phyloP scores from a whole-genome alignment of 2,888 invertebrate genomes.

The Patella caerulea region DNA sequence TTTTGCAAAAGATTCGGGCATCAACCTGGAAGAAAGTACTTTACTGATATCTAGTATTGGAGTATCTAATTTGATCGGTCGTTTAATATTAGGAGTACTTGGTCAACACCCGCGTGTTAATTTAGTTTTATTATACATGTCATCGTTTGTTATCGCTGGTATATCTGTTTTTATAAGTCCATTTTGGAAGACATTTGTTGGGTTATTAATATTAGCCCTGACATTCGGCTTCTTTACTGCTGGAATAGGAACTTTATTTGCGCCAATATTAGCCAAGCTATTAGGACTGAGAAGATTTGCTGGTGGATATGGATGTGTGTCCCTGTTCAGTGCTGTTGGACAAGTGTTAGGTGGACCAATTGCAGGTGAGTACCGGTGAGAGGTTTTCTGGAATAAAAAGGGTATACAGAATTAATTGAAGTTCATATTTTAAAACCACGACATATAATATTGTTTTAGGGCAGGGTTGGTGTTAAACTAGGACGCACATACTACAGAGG shows the following conservation, averaged over 20 bases:
- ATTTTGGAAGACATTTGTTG: constrained; percentile 31
- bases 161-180: constrained; percentile 40
- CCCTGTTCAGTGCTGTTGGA: constrained; percentile 49
- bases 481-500: too few relatives aligned
- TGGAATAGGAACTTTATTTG: constrained; percentile 46
- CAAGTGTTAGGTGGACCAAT: constrained; percentile 50
- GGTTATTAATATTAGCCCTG: constrained; percentile 37
- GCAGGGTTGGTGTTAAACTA: neutral
- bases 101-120: constrained; percentile 36
- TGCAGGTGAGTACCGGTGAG: constrained; percentile 40
- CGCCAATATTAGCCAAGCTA: constrained; percentile 41
- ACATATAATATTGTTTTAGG: too few relatives aligned
- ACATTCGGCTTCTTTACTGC: constrained; percentile 49
- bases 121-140: constrained; percentile 38
- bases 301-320: constrained; percentile 49
- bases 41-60: constrained; percentile 49
- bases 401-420: too few relatives aligned
- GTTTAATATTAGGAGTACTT: constrained; percentile 44
- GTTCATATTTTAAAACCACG: too few relatives aligned
- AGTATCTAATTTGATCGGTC: constrained; percentile 48
- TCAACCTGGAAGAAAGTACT: constrained; percentile 41
- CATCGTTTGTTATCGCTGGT: constrained; percentile 43
- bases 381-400: neutral
- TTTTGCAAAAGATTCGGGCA: constrained; percentile 40
- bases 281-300: constrained; percentile 46